These are phyloP conservation scores for Chaenogobius annularis DNA, from an alignment of 2,113 vertebrate genomes.

Conservation along the genomic window DNA sequence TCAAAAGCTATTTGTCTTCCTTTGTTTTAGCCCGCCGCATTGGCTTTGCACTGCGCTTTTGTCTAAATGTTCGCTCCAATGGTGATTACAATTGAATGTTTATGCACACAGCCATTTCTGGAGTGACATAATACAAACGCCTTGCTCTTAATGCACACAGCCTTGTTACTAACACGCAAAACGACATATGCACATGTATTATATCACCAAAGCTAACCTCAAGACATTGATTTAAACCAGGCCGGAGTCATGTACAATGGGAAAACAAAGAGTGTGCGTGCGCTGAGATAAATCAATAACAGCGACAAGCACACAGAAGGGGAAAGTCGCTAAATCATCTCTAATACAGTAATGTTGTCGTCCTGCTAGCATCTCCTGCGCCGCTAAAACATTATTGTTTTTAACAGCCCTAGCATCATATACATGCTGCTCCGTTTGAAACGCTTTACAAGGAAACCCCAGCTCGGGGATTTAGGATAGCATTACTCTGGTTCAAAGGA, in stretches of 20 bases:
- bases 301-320: conserved; percentile 10
- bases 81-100: conserved; percentile 10
- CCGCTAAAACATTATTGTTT: not conserved
- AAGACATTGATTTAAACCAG: conserved; percentile 57
- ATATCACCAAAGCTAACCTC: conserved; percentile 34
- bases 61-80: conserved; percentile 9
- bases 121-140: conserved; percentile 1
- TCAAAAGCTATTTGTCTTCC: conserved; percentile 19
- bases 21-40: conserved; percentile 3
- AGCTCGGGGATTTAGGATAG: conserved; percentile 5
- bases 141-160: conserved; percentile 11
- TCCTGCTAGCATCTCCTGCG: not conserved
- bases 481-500: conserved; percentile 13
- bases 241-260: conserved; percentile 40
- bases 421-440: conserved; percentile 30
- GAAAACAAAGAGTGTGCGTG: conserved; percentile 26
- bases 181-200: conserved; percentile 59
- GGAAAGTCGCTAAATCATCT: conserved; percentile 60
- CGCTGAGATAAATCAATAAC: conserved; percentile 15
- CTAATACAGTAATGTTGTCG: conserved; percentile 64
- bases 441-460: conserved; percentile 21
- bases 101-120: not conserved
- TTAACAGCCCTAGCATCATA: conserved; percentile 2
- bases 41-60: conserved; percentile 12
- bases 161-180: conserved; percentile 12